A percentile compares a stretch with the other conserved stretches of the same genome.
Conservation (phyloP, 2,797 vertebrate genomes). For the Lateolabrax maculatus region DNA sequence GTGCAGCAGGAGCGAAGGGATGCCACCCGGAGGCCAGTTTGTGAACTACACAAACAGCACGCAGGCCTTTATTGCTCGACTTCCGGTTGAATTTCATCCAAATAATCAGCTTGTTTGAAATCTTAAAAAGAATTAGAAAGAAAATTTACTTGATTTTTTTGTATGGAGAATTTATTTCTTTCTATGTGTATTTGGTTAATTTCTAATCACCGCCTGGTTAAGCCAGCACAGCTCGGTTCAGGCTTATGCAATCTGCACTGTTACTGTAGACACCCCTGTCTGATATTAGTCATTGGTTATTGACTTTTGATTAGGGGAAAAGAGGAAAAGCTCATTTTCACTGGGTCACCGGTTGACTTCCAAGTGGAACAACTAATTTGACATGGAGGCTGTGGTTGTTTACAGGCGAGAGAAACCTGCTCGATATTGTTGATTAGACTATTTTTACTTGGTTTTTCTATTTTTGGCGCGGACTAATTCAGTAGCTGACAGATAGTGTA, state of each 20-base stretch:
- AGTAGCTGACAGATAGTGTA: slow-evolving; percentile 55
- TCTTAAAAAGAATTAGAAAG: slow-evolving; percentile 5
- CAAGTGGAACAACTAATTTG: slow-evolving; percentile 59
- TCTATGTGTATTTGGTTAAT: neutral
- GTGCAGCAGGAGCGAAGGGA: slow-evolving; percentile 63
- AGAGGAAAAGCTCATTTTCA: slow-evolving; percentile 71
- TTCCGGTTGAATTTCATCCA: neutral
- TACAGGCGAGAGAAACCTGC: slow-evolving; percentile 53
- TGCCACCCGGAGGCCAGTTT: slow-evolving; percentile 74
- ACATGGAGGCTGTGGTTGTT: slow-evolving; percentile 54
- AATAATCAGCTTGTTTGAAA: slow-evolving; percentile 2
- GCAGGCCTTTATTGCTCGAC: slow-evolving; percentile 9
- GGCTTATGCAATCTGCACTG: slow-evolving; percentile 51
- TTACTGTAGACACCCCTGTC: slow-evolving; percentile 44
- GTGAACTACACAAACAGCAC: slow-evolving; percentile 68
- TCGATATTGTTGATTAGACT: slow-evolving; percentile 66
- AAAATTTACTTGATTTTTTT: neutral
- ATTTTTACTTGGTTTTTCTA: slow-evolving; percentile 73
- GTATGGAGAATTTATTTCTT: neutral
- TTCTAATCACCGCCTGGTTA: slow-evolving; percentile 8
- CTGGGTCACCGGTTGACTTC: slow-evolving; percentile 58
- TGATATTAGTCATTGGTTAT: slow-evolving; percentile 65
- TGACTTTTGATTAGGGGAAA: slow-evolving; percentile 70
- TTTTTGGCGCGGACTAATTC: slow-evolving; percentile 63
- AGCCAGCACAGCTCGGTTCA: neutral